phyloP scores from a whole-genome alignment of 2,888 invertebrate genomes.

The Thera britannica region DNA sequence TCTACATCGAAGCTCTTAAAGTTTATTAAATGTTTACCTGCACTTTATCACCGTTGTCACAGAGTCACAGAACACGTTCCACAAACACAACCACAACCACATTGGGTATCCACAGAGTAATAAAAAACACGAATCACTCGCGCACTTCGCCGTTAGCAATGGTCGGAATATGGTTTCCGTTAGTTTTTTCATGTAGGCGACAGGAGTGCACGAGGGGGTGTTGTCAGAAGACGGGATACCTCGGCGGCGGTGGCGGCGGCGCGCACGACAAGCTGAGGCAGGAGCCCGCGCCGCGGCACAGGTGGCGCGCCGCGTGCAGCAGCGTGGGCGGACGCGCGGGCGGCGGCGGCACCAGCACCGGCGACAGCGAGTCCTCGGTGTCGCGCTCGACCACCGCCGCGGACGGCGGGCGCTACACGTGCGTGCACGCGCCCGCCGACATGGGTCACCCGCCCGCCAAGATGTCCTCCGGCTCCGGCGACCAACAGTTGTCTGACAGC shows the following conservation, averaged over 20 bases:
- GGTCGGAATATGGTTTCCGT: slow-evolving; percentile 70
- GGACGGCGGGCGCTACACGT: slow-evolving; percentile 83
- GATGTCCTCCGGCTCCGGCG: slow-evolving; percentile 88
- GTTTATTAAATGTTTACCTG: slow-evolving; percentile 68
- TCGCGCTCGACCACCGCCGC: slow-evolving; percentile 69
- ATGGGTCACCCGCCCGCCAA: slow-evolving; percentile 89
- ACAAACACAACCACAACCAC: slow-evolving; percentile 53
- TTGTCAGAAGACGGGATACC: slow-evolving; percentile 68
- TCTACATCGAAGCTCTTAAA: slow-evolving; percentile 73
- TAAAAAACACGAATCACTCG: slow-evolving; percentile 51
- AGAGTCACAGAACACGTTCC: slow-evolving; percentile 57
- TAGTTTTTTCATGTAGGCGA: slow-evolving; percentile 73
- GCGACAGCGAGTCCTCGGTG: slow-evolving; percentile 70
- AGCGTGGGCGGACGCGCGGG: slow-evolving; percentile 66
- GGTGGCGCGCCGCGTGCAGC: slow-evolving; percentile 68
- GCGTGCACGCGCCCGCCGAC: slow-evolving; percentile 86
- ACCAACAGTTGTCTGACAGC: slow-evolving; percentile 92
- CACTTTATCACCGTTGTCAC: slow-evolving; percentile 69
- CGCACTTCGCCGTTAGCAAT: slow-evolving; percentile 71
- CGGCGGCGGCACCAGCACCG: slow-evolving; percentile 69
- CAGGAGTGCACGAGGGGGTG: slow-evolving; percentile 62
- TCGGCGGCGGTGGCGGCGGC: slow-evolving; percentile 52
- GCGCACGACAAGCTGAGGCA: slow-evolving; percentile 70
- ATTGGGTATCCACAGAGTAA: slow-evolving; percentile 42
- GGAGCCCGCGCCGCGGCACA: slow-evolving; percentile 69